These are phyloP conservation scores for Bombyx huttoni DNA, from an alignment of 2,888 invertebrate genomes.

Conservation along the genomic window DNA sequence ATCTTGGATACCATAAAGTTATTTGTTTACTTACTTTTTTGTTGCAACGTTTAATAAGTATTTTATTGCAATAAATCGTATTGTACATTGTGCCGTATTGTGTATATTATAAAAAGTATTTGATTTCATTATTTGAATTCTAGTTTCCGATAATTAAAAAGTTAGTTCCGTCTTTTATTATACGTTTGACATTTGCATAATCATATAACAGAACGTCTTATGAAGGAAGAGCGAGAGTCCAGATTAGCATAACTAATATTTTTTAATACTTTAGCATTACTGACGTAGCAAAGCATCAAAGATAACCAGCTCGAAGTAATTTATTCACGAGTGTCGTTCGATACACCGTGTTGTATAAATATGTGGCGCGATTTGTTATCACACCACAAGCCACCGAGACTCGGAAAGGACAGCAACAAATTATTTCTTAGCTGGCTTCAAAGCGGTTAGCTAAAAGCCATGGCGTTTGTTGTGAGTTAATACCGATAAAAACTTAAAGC, in stretches of 20 bases:
- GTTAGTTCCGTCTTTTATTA: neutral
- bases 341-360: conserved; percentile 59
- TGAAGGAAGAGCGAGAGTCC: conserved; percentile 12
- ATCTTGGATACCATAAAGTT: too few species aligned
- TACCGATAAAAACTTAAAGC: neutral
- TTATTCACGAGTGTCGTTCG: conserved; percentile 45
- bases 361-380: conserved; percentile 41
- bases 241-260: conserved; percentile 19
- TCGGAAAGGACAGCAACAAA: conserved; percentile 56
- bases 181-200: conserved; percentile 18
- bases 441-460: conserved; percentile 70
- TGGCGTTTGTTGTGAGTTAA: conserved; percentile 67
- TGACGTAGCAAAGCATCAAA: conserved; percentile 24
- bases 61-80: too few species aligned
- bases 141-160: neutral
- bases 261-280: conserved; percentile 16
- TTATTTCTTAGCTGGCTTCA: conserved; percentile 43
- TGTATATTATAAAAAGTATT: too few species aligned
- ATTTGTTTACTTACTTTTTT: too few species aligned
- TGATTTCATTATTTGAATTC: too few species aligned
- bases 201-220: conserved; percentile 16
- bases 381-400: conserved; percentile 49
- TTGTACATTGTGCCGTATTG: too few species aligned
- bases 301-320: conserved; percentile 34
- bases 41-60: too few species aligned